Percentiles rank a stretch among this genome's conserved stretches.
Evolutionary conservation across 2,797 vertebrate species (phyloP).

Genomic region (Danio jaintianensis): DNA sequence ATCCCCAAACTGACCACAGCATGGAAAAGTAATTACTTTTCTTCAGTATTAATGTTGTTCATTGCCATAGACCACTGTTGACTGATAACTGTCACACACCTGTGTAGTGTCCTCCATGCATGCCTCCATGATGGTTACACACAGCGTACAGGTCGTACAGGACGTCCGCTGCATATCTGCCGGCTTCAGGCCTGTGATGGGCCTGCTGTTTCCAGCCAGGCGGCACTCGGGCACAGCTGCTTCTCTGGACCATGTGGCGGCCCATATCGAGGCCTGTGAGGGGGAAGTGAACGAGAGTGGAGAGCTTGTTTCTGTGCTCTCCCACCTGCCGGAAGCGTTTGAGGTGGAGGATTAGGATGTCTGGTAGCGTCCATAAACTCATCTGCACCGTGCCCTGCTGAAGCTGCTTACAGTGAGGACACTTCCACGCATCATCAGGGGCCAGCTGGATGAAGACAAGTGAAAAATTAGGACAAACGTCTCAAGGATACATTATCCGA

Average conservation of each 20-base stretch:
- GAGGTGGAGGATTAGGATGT: slow-evolving; percentile 90
- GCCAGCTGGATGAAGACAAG: slow-evolving; percentile 77
- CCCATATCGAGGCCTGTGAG: slow-evolving; percentile 89
- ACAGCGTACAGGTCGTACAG: slow-evolving; percentile 93
- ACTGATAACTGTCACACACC: slow-evolving; percentile 71
- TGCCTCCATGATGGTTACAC: slow-evolving; percentile 95
- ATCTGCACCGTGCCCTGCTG: slow-evolving; percentile 88
- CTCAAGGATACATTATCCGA: neutral
- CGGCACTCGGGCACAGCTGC: slow-evolving; percentile 61
- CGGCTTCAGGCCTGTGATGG: slow-evolving; percentile 61
- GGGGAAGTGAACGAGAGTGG: slow-evolving; percentile 89
- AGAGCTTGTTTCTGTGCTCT: slow-evolving; percentile 90
- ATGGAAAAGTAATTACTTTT: too few relatives aligned
- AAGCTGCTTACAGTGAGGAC: slow-evolving; percentile 85
- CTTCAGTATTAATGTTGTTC: too few relatives aligned
- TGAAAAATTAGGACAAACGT: neutral
- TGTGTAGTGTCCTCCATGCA: slow-evolving; percentile 97
- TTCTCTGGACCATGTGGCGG: slow-evolving; percentile 87
- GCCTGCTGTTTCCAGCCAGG: slow-evolving; percentile 68
- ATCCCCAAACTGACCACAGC: too few relatives aligned
- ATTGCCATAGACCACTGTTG: too few relatives aligned
- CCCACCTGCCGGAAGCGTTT: slow-evolving; percentile 88
- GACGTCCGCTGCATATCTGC: slow-evolving; percentile 75
- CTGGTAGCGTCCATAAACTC: slow-evolving; percentile 87
- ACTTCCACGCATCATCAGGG: slow-evolving; percentile 87